Base-by-base conservation (phyloP, 1,140 invertebrate genomes). In the Zaprionus nigranus region DNA sequence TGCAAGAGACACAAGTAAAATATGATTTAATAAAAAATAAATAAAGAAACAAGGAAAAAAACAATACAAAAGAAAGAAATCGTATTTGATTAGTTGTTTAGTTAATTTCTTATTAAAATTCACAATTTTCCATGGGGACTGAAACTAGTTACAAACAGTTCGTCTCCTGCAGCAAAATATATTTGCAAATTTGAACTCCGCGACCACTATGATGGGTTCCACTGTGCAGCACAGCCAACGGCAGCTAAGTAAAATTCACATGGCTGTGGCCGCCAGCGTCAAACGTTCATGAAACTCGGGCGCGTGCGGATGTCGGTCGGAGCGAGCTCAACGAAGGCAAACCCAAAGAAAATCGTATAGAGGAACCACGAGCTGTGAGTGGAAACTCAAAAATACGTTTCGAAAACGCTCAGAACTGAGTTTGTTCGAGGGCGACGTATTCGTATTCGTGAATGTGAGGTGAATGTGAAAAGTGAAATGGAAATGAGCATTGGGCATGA, bases 261-360 rank as follows among this genome's bases (percentile, higher is more conserved):
- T 84, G 81, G 70, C 84, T 67, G 60, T 58, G 78, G 74, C 66
- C 51, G 67, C 40, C 61, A 67, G 71, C 69, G 77, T 88, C 81
- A 88, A 82, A 85, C 83, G 85, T 85, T 82, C 81, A 79, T 82
- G 81, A 88, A 90, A 71, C 85, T 86, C 85, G 75, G 76, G 78
- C 84, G 84, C 81, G 81, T 88, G 84, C 86, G 85, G 85, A 79
- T 73, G 84, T 90, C 66, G 68, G 65, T 46, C 72, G 73, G 40
- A 59, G 43, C 57, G 62, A 73, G 28, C 79, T 78, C 65, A 61
- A 67, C 46, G 56, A 57, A 36, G 43, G 43, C 30, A 60, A 62
- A 79, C 51, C 17, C 13, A n/a, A 49, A 56, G 38, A 34, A 78
- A 51, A 36, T 54, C 38, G 54, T 34, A 34, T 34, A 65, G 36